These are phyloP conservation scores for Cervus canadensis DNA, from an alignment of 2,113 vertebrate species.

Conservation along the genomic window DNA sequence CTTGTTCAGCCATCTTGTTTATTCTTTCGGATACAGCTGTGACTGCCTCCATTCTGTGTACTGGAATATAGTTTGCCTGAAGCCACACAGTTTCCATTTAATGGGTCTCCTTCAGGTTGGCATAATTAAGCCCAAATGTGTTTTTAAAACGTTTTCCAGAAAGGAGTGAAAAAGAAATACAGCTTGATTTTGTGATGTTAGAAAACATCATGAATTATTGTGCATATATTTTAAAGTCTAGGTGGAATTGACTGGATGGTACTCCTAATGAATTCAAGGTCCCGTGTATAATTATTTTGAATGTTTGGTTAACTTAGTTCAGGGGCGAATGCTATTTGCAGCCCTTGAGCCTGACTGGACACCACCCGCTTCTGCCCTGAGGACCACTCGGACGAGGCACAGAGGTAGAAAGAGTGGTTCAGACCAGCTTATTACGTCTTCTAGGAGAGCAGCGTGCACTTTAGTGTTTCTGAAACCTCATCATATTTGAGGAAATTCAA, in stretches of 20 bases:
- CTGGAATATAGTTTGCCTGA: background rate
- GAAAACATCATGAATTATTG: background rate
- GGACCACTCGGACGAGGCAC: background rate
- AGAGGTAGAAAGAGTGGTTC: background rate
- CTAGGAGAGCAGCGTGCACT: background rate
- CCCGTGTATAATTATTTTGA: background rate
- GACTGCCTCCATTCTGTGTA: background rate
- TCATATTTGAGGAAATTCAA: background rate
- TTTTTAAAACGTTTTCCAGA: constrained; percentile 21
- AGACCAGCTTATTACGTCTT: background rate
- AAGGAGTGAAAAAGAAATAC: background rate
- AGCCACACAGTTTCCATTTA: background rate
- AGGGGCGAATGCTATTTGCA: background rate
- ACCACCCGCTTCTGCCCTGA: background rate
- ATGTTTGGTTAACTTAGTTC: background rate
- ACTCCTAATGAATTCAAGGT: background rate
- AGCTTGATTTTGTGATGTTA: background rate
- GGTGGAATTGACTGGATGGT: background rate
- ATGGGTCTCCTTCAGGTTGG: background rate
- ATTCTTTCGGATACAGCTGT: constrained; percentile 41
- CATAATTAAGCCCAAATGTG: constrained; percentile 14
- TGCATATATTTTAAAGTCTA: constrained; percentile 2
- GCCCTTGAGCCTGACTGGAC: background rate
- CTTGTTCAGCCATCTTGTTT: constrained; percentile 45
- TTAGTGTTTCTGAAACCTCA: background rate